These are phyloP conservation scores for Nicator chloris DNA, from an alignment of 2,113 vertebrate species.

Conservation along the genomic window DNA sequence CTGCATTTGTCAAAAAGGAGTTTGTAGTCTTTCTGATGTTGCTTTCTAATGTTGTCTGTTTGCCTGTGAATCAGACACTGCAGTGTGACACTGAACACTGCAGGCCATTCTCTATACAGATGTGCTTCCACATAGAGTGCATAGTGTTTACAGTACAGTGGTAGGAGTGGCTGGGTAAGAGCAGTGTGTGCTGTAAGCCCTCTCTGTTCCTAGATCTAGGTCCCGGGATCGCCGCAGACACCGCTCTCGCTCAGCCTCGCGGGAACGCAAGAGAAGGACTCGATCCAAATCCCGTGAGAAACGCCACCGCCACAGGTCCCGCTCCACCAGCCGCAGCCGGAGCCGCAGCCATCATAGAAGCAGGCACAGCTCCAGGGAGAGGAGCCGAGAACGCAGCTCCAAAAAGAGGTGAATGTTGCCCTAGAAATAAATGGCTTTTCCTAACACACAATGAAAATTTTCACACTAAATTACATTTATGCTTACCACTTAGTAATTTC, in stretches of 20 bases:
- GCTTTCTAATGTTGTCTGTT: background rate
- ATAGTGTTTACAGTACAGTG: background rate
- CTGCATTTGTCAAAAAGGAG: background rate
- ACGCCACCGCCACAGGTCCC: conserved; percentile 75
- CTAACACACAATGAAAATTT: background rate
- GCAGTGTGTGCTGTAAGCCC: background rate
- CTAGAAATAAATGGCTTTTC: background rate
- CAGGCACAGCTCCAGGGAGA: conserved; percentile 79
- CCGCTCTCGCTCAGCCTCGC: conserved; percentile 77
- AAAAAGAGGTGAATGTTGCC: conserved; percentile 71
- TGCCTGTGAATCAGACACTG: background rate
- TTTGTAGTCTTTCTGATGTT: background rate
- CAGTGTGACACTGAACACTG: background rate
- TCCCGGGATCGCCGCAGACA: conserved; percentile 78
- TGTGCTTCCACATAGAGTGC: background rate
- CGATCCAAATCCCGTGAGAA: conserved; percentile 81
- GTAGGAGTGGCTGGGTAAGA: background rate
- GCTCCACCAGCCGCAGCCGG: conserved; percentile 76
- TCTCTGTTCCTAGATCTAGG: conserved; percentile 66
- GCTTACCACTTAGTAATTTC: background rate
- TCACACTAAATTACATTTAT: background rate
- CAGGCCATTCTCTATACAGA: background rate
- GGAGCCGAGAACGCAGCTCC: conserved; percentile 78
- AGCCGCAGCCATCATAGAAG: conserved; percentile 80
- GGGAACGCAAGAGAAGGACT: conserved; percentile 79